Evolutionary conservation across 2,113 vertebrate species (phyloP).

Genomic region (zebrafish (Danio rerio)): GRCz12tu NC_133188.1:43885501-43886000

Average conservation of each 20-base stretch:
- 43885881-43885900: too few species aligned
- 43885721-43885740: conserved; percentile 37
- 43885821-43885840: not conserved
- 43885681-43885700: conserved; percentile 57
- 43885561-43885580: conserved; percentile 46
- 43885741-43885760: conserved; percentile 25
- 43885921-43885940: too few species aligned
- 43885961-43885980: too few species aligned
- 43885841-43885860: too few species aligned
- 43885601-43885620: conserved; percentile 53
- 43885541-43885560: conserved; percentile 35
- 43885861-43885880: too few species aligned
- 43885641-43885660: conserved; percentile 58
- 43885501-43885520: conserved; percentile 22
- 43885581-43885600: conserved; percentile 55
- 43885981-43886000: too few species aligned
- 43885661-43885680: conserved; percentile 43
- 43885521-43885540: conserved; percentile 13
- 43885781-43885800: not conserved
- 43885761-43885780: conserved; percentile 33
- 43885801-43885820: not conserved
- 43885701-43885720: conserved; percentile 31
- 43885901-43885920: too few species aligned
- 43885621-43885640: conserved; percentile 53
- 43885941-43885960: too few species aligned